Evolutionary conservation across 2,113 vertebrate species (phyloP), one percentile per base, ranked within the genome.

Genomic region (Tachycineta bicolor): DNA sequence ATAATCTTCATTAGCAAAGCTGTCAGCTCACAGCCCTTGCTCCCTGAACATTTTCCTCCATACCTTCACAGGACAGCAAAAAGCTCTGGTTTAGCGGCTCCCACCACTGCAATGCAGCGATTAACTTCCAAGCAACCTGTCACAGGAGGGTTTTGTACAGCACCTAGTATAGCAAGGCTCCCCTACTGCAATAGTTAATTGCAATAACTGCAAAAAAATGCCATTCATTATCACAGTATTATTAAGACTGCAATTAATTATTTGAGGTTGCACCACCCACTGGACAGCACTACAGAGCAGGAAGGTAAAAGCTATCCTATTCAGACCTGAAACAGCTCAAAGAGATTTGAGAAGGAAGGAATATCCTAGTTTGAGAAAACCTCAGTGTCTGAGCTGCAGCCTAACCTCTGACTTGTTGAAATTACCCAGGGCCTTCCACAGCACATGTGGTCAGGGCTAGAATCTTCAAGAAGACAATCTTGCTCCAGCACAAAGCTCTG

Each of bases 21-120:
- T 63, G 43, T 19, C 55, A 63, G 24, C 55, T 88, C 53, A 44
- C 39, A 74, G 26, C 47, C 44, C 33, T 90, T 52, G 14, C 52
- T 58, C 39, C 24, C 47, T 16, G 10, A 78, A 49, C 24, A 52
- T 64, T 68, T 90, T 39, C 16, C 37, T 78, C 68, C 52, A 21
- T 18, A 49, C 23, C 73, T 75, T 84, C 73, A 43, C n/a, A 78
- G 44, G 64, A 68, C 55, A 88, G 52, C 46, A 89, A 50, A 78
- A 81, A 89, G 64, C 83, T 92, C 58, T 14, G n/a, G 33, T 67
- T 95, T 18, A 82, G 88, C 78, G 80, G 52, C 75, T 94, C 63
- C 85, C 68, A 90, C 60, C 41, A 90, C 94, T 89, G 94, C 90
- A 94, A 92, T 88, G 93, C 96, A 96, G 96, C 0, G 34, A 87